A percentile compares a stretch with the other conserved stretches of the same genome.
These are phyloP conservation scores for Gobiocypris rarus DNA, from an alignment of 2,113 vertebrate genomes.

Conservation along the genomic window DNA sequence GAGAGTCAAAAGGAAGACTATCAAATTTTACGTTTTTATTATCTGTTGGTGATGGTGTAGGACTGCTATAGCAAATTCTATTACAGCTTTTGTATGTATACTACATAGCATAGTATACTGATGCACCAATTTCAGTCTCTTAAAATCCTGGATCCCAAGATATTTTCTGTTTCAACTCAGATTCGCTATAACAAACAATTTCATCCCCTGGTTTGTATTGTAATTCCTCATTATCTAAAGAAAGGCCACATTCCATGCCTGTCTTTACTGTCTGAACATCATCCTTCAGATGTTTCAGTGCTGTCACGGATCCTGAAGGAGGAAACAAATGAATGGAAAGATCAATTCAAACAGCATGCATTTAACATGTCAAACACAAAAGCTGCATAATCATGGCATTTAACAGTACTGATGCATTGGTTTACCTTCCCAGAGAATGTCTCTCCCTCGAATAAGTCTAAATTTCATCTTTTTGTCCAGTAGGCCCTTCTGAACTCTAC, in stretches of 20 bases:
- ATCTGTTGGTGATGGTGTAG: not conserved
- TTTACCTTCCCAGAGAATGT: conserved; percentile 90
- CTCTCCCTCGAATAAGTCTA: conserved; percentile 77
- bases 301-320: conserved; percentile 78
- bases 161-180: conserved; percentile 73
- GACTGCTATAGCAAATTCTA: not conserved
- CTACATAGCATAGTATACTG: not conserved
- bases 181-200: conserved; percentile 85
- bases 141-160: conserved; percentile 95
- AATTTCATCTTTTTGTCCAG: conserved; percentile 85
- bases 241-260: conserved; percentile 93
- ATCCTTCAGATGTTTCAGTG: conserved; percentile 91
- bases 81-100: not conserved
- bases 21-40: not conserved
- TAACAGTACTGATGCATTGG: not conserved
- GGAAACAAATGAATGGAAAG: not conserved
- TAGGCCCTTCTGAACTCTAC: conserved; percentile 89
- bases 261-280: conserved; percentile 81
- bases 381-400: no score
- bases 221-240: conserved; percentile 72
- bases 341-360: not conserved
- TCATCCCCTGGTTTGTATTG: conserved; percentile 82
- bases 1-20: not conserved
- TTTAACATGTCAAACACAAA: not conserved
- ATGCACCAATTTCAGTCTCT: not conserved